phyloP scores from a whole-genome alignment of 2,113 vertebrate species.

The Turnix velox region DNA sequence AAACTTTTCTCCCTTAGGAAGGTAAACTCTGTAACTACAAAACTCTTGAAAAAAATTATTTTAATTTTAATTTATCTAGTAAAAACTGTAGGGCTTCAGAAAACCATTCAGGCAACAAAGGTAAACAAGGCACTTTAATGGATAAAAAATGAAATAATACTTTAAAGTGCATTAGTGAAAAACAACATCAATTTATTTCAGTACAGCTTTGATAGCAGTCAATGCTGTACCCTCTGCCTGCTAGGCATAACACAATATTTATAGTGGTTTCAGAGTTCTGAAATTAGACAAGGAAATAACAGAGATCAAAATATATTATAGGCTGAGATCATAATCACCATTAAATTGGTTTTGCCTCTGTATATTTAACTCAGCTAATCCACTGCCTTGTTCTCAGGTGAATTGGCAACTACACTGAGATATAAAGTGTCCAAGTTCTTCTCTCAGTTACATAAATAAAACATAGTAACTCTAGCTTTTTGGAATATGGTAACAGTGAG shows the following conservation, averaged over 20 bases:
- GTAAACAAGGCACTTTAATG: background rate
- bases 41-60: background rate
- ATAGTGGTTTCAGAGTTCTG: background rate
- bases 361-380: background rate
- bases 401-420: background rate
- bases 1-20: background rate
- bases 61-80: background rate
- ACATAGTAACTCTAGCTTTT: background rate
- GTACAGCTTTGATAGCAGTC: background rate
- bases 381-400: background rate
- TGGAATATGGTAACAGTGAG: background rate
- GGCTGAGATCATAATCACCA: background rate
- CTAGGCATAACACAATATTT: background rate
- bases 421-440: background rate
- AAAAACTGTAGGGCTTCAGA: background rate
- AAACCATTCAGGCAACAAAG: background rate
- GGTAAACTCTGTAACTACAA: background rate
- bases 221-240: background rate
- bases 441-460: background rate
- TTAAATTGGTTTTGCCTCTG: background rate
- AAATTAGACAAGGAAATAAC: background rate
- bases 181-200: background rate
- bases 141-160: background rate
- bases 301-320: background rate
- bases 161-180: background rate